Evolutionary conservation across 2,797 vertebrate genomes (phyloP), one percentile per base, ranked within the genome.

Genomic region (Taeniopygia guttata): DNA sequence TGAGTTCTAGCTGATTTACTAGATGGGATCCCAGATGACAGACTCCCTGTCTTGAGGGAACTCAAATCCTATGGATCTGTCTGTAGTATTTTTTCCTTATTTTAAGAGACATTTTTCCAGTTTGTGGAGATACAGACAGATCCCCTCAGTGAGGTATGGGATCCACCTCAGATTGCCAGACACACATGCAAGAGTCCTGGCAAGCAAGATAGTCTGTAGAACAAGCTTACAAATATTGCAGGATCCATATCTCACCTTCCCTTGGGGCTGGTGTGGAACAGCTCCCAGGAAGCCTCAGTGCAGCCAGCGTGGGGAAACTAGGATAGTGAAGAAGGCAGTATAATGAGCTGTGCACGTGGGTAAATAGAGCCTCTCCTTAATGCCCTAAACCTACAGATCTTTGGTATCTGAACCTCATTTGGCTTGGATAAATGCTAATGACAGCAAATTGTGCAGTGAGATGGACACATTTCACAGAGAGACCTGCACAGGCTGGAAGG

Each of bases 21-120:
- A 51, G 29, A 56, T 34, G 18, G 14, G 17, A 76, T 27, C 25
- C 30, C 38, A 43, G 23, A 34, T 30, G 12, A 34, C 38, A 67
- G 14, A 22, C 19, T 78, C 36, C 12, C 26, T 75, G 7, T 29
- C 12, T 68, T 0, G 0, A 75, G 15, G 34, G 21, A 66, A 48
- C 32, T 30, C 45, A 79, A 4, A 82, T 55, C 54, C 55, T 16
- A 3, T n/a, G 25, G 16, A 62, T 54, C 9, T 16, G 5, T 9
- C 42, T 45, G 5, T 32, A 29, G 22, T 18, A 59, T 5, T 60
- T 73, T 80, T 73, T n/a, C 25, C 29, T 16, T 10, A 3, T 40
- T 85, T 84, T 36, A 76, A 34, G 9, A 59, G 27, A 43, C 2
- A 4, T 3, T 62, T 78, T 62, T 78, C 21, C 36, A 36, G 48